Percentiles rank a stretch among this genome's conserved stretches.
Evolutionary conservation across 2,797 vertebrate genomes (phyloP).

Genomic region (Fistularia commersonii): DNA sequence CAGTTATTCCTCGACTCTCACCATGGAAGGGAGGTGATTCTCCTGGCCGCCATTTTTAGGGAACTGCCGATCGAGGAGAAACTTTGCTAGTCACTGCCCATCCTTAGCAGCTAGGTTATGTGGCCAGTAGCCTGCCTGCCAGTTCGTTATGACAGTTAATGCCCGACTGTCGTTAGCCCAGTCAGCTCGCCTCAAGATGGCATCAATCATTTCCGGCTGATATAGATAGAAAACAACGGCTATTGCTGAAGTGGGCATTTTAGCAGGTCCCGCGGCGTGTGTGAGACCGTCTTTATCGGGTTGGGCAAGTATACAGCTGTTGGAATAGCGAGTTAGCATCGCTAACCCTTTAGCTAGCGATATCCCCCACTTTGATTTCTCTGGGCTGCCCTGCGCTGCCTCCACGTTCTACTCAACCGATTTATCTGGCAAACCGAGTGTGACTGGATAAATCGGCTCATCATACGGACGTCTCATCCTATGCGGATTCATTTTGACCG

Average conservation of each 20-base stretch:
- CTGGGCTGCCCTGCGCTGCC: slow-evolving; percentile 44
- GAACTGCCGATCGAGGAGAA: slow-evolving; percentile 68
- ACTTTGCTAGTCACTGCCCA: slow-evolving; percentile 55
- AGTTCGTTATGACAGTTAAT: slow-evolving; percentile 38
- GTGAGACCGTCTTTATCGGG: slow-evolving; percentile 7
- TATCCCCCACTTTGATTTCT: slow-evolving; percentile 48
- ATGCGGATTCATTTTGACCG: slow-evolving; percentile 23
- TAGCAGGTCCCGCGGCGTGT: neutral
- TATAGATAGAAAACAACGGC: slow-evolving; percentile 14
- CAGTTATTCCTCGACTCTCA: slow-evolving; percentile 45
- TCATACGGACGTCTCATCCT: slow-evolving; percentile 4
- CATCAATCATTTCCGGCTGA: neutral
- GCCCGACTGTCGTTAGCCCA: slow-evolving; percentile 33
- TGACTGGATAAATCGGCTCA: slow-evolving; percentile 24
- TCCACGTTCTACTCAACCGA: slow-evolving; percentile 59
- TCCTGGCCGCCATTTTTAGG: slow-evolving; percentile 78
- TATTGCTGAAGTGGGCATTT: slow-evolving; percentile 9
- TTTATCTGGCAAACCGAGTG: slow-evolving; percentile 8
- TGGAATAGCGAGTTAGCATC: slow-evolving; percentile 47
- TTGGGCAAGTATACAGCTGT: slow-evolving; percentile 26
- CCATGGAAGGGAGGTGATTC: slow-evolving; percentile 64
- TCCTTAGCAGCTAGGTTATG: slow-evolving; percentile 36
- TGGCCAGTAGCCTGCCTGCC: slow-evolving; percentile 20
- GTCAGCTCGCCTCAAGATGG: slow-evolving; percentile 8
- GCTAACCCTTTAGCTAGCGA: slow-evolving; percentile 54